Conservation (phyloP, 1,140 invertebrate genomes). For the Leptopilina clavipes region DNA sequence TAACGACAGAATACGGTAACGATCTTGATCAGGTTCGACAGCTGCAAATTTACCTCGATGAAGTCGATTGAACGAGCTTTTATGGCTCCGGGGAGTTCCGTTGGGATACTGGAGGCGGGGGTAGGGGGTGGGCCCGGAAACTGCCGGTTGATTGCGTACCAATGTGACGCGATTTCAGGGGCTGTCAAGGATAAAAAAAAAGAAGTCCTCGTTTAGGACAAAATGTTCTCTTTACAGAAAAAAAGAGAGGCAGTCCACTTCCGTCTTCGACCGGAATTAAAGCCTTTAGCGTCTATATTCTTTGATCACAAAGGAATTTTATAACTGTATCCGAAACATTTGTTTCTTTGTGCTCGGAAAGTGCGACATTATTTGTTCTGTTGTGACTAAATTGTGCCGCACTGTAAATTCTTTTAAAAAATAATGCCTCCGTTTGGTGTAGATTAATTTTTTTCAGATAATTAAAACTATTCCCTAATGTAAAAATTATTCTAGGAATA, state of each 20-base stretch:
- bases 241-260: background rate
- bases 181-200: constrained; percentile 37
- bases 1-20: constrained; percentile 24
- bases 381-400: too few species aligned
- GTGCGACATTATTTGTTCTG: too few species aligned
- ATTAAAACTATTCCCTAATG: too few species aligned
- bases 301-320: background rate
- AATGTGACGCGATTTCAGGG: constrained; percentile 49
- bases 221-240: background rate
- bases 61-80: constrained; percentile 46
- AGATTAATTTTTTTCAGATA: too few species aligned
- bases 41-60: constrained; percentile 42
- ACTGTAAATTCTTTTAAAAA: too few species aligned
- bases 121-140: background rate
- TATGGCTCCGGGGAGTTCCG: constrained; percentile 43
- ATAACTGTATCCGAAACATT: too few species aligned
- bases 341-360: too few species aligned
- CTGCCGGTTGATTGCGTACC: constrained; percentile 41
- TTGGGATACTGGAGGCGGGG: background rate
- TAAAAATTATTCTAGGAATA: too few species aligned
- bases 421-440: too few species aligned
- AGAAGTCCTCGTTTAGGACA: constrained; percentile 22
- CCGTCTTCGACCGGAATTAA: constrained; percentile 10
- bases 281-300: background rate
- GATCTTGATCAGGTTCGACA: constrained; percentile 32